A percentile compares a stretch with the other conserved stretches of the same genome.
phyloP scores from a whole-genome alignment of 2,888 invertebrate genomes.

The Plemyria rubiginata region DNA sequence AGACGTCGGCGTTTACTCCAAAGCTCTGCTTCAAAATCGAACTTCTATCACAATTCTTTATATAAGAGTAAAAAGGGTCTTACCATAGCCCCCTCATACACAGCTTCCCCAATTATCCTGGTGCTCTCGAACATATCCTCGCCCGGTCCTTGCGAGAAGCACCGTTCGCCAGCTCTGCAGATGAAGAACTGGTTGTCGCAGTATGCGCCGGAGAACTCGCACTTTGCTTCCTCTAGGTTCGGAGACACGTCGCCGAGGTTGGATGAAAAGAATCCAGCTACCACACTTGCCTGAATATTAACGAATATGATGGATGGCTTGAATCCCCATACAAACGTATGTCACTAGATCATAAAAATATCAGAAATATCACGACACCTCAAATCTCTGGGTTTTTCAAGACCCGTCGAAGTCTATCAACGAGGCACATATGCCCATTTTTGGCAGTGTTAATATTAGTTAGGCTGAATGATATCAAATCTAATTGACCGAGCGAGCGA shows the following conservation, averaged over 20 bases:
- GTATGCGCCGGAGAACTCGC: slow-evolving; percentile 87
- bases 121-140: slow-evolving; percentile 93
- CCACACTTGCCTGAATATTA: slow-evolving; percentile 72
- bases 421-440: no score
- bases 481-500: no score
- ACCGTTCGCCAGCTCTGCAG: slow-evolving; percentile 85
- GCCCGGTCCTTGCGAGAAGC: slow-evolving; percentile 92
- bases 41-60: no score
- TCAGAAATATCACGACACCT: no score
- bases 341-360: no score
- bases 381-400: no score
- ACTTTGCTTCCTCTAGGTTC: slow-evolving; percentile 89
- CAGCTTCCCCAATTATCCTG: slow-evolving; percentile 88
- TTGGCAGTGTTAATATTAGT: no score
- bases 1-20: no score
- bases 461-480: no score
- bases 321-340: background rate
- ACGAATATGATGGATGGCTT: background rate
- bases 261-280: slow-evolving; percentile 92
- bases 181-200: slow-evolving; percentile 89
- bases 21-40: no score
- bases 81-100: slow-evolving; percentile 87
- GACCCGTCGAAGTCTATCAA: no score
- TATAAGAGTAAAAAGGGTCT: slow-evolving; percentile 34
- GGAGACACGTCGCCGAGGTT: slow-evolving; percentile 94